Evolutionary conservation across 2,113 vertebrate species (phyloP), one percentile per base, ranked within the genome.

Genomic region (Herpetotheres cachinnans): DNA sequence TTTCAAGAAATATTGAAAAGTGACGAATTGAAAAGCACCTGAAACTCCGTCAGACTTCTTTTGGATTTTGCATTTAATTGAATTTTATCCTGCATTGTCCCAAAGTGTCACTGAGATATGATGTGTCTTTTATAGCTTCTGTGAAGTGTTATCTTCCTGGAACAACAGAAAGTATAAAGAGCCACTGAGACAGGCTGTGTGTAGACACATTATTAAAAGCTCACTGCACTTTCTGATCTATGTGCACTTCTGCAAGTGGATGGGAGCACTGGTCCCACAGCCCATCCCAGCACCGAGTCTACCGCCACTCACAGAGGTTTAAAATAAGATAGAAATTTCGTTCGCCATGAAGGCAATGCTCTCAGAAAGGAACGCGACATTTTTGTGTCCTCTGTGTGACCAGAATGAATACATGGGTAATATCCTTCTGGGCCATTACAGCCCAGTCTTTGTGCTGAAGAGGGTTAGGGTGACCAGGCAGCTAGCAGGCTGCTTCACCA

Each of bases 1-100:
- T 95, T 94, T 65, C 56, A 77, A 77, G 84, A 84, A 84, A 85
- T 91, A 96, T 70, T 96, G 89, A 79, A 84, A 96, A 97, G 88
- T 83, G 87, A 90, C 1, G 2, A 89, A 92, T 82, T 71, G 84
- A 92, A 76, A 95, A 92, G 80, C 69, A 90, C 36, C 93, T 79
- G 94, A 71, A 93, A 72, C 55, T 86, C 92, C 1, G 3, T 42
- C 90, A 76, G 69, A 42, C 77, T 87, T 54, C 63, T 52, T 73
- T 38, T 69, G 73, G 88, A 67, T 90, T 97, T 81, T 89, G 72
- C 90, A 50, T 90, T 94, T 90, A 96, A 95, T 92, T 93, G 96
- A 92, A 94, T 96, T 90, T 96, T 83, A 79, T 62, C 86, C 87
- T 30, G 36, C 61, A 62, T 69, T 79, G 72, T 95, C 95, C 86